Evolutionary conservation across 2,113 vertebrate species (phyloP).

Genomic region (Procavia capensis): DNA sequence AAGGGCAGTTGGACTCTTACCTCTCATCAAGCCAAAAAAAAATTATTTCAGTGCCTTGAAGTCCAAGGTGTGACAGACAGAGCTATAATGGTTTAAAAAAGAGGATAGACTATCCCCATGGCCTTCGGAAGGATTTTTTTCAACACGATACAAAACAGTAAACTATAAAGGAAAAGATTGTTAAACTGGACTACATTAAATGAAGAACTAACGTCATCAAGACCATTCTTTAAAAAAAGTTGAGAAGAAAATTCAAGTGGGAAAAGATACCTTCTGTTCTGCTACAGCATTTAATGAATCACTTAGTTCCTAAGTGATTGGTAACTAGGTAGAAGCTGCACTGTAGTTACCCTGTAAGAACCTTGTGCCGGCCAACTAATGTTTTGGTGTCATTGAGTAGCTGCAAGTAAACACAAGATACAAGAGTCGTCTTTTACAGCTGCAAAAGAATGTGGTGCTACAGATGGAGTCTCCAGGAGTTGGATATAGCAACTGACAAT

Average conservation of each 20-base stretch:
- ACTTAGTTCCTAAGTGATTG: neutral
- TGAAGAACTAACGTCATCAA: constrained; percentile 44
- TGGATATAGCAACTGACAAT: neutral
- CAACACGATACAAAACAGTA: neutral
- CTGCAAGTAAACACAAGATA: neutral
- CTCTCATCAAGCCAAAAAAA: neutral
- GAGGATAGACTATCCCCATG: neutral
- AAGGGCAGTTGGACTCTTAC: neutral
- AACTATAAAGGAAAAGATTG: neutral
- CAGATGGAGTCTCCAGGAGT: neutral
- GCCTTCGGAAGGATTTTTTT: constrained; percentile 32
- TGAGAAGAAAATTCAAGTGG: neutral
- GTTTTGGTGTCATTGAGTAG: neutral
- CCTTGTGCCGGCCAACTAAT: neutral
- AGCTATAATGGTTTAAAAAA: neutral
- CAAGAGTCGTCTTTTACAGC: neutral
- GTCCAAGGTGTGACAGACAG: neutral
- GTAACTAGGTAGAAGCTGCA: neutral
- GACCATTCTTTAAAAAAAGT: neutral
- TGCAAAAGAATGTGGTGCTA: neutral
- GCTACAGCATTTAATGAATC: neutral
- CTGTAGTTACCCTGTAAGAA: neutral
- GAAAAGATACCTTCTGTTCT: neutral
- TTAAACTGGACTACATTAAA: constrained; percentile 17
- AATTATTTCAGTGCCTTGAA: neutral